phyloP scores from a whole-genome alignment of 2,113 vertebrate genomes.

The Numida meleagris region DNA sequence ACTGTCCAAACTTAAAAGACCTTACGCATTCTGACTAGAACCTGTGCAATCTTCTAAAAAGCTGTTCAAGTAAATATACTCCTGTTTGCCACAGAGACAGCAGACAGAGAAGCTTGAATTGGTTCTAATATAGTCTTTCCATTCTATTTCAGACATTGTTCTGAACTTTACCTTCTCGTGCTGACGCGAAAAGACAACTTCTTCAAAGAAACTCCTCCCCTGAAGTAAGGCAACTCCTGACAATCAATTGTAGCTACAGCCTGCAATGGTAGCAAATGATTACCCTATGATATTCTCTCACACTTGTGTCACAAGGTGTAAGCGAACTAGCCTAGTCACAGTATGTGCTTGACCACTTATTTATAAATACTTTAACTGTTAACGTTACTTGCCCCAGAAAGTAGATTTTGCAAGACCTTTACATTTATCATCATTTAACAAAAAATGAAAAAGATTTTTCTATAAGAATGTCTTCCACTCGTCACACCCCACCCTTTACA shows the following conservation, averaged over 20 bases:
- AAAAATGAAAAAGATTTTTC: constrained; percentile 4
- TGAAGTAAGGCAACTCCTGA: constrained; percentile 42
- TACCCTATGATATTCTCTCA: background rate
- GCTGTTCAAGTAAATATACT: constrained; percentile 43
- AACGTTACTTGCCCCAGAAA: background rate
- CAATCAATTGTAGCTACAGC: constrained; percentile 20
- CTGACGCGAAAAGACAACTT: background rate
- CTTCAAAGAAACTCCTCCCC: constrained; percentile 13
- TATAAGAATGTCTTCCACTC: background rate
- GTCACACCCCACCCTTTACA: no score
- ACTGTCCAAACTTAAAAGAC: background rate
- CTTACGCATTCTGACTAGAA: background rate
- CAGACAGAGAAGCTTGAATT: constrained; percentile 32
- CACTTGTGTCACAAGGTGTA: background rate
- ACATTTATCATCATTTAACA: background rate
- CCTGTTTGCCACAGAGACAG: constrained; percentile 14
- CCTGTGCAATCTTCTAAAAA: constrained; percentile 52
- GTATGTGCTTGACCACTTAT: background rate
- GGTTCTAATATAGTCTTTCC: background rate
- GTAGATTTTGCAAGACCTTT: background rate
- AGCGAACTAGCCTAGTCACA: background rate
- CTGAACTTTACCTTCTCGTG: background rate
- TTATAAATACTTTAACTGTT: background rate
- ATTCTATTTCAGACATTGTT: background rate
- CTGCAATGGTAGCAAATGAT: constrained; percentile 40